phyloP scores from a whole-genome alignment of 2,797 vertebrate genomes.

The Podarcis siculus region DNA sequence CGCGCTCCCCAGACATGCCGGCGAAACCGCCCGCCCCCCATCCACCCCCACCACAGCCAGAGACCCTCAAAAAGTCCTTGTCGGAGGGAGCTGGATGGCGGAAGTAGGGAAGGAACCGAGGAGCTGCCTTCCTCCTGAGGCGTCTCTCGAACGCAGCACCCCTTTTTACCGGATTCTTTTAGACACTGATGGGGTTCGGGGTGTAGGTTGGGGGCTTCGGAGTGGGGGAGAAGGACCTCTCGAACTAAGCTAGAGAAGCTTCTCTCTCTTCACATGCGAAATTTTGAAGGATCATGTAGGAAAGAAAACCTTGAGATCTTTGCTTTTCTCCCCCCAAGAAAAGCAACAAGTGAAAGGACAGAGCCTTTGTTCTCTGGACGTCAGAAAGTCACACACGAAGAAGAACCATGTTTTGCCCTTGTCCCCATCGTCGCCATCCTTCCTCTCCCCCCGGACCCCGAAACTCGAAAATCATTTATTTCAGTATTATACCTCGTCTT shows the following conservation, averaged over 20 bases:
- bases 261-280: not conserved
- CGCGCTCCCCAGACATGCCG: not conserved
- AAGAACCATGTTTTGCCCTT: not conserved
- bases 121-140: not conserved
- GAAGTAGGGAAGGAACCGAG: rapidly evolving
- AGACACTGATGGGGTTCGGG: not conserved
- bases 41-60: not conserved
- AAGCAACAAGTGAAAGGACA: rapidly evolving
- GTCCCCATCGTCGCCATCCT: too few species aligned
- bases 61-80: not conserved
- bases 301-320: not conserved
- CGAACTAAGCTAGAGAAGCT: not conserved
- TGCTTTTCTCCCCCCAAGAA: not conserved
- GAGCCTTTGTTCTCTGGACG: not conserved
- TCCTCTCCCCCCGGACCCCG: not conserved
- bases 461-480: not conserved
- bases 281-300: conserved; percentile 49
- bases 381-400: not conserved
- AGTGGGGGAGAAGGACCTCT: not conserved
- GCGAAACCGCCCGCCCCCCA: rapidly evolving
- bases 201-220: not conserved
- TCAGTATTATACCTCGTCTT: conserved; percentile 22
- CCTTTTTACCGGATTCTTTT: not conserved
- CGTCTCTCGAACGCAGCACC: not conserved
- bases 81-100: not conserved